These are phyloP conservation scores for Heliconius cydno DNA, from an alignment of 2,888 invertebrate genomes.

Conservation along the genomic window DNA sequence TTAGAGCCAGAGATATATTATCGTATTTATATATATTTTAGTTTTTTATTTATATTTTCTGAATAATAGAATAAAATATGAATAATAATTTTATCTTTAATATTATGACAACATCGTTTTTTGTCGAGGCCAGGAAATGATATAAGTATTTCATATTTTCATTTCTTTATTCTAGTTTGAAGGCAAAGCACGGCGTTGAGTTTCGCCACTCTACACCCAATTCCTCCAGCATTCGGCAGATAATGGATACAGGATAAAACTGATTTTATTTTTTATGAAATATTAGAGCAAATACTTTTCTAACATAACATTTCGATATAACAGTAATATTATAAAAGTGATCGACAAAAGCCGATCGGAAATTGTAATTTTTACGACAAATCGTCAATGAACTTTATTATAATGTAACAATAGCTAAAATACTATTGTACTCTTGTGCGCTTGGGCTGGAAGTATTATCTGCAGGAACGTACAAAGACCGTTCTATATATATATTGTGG, in stretches of 20 bases:
- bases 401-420: conserved; percentile 35
- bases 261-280: background rate
- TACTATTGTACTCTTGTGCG: conserved; percentile 26
- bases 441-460: conserved; percentile 35
- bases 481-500: conserved; percentile 6
- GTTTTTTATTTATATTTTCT: background rate
- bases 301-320: conserved; percentile 1
- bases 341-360: conserved; percentile 42
- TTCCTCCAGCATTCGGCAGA: no score
- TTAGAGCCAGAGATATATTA: no score
- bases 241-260: no score
- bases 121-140: no score
- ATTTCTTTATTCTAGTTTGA: no score
- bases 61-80: background rate
- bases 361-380: conserved; percentile 40
- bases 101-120: background rate
- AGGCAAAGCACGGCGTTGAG: no score
- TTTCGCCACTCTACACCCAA: no score
- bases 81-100: no score
- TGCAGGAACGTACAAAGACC: conserved; percentile 24
- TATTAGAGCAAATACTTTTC: background rate
- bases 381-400: conserved; percentile 39
- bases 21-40: no score
- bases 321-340: conserved; percentile 20
- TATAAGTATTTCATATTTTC: no score